Conservation (phyloP, 2,888 invertebrate species). For the Chalcis sispes region DNA sequence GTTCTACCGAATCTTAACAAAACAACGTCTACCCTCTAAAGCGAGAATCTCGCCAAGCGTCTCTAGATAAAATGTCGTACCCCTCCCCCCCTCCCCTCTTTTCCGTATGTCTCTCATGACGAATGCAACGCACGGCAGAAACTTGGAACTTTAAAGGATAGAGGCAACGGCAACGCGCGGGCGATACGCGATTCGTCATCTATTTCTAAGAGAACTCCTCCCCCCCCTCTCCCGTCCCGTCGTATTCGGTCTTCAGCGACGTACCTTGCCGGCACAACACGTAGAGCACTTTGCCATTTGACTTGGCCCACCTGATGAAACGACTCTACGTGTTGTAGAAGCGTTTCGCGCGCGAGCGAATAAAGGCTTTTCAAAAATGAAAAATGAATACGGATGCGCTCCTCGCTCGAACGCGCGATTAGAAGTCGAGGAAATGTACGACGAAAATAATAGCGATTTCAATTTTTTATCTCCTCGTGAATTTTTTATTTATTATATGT, state of each 20-base stretch:
- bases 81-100: no score
- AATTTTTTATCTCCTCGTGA: no score
- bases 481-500: no score
- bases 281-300: constrained; percentile 48
- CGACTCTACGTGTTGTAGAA: constrained; percentile 40
- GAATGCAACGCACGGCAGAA: constrained; percentile 41
- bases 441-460: background rate
- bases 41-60: constrained; percentile 1
- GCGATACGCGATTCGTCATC: constrained; percentile 51
- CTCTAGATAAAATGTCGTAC: background rate
- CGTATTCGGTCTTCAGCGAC: no score
- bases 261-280: constrained; percentile 39
- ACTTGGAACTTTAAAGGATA: background rate
- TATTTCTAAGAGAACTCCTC: constrained; percentile 15
- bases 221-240: no score
- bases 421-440: background rate
- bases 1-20: constrained; percentile 23
- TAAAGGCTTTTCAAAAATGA: constrained; percentile 33
- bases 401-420: background rate
- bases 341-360: background rate
- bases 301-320: constrained; percentile 49
- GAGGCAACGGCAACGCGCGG: background rate
- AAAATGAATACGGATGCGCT: constrained; percentile 46
- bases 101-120: no score
- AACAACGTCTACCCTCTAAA: no score